phyloP scores from a whole-genome alignment of 1,140 invertebrate genomes.

The Onthophagus taurus region DNA sequence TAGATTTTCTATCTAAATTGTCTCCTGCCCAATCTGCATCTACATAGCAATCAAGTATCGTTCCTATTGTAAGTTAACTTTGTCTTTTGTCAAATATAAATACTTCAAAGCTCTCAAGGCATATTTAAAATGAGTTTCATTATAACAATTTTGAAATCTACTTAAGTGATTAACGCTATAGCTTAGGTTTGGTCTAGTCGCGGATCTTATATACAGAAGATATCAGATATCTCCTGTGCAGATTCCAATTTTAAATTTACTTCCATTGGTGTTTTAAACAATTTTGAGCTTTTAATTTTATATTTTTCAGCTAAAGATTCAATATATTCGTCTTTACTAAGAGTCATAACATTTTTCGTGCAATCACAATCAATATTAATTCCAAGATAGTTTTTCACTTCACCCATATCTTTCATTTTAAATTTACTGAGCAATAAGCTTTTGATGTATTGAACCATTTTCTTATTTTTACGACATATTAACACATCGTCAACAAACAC shows the following conservation, averaged over 20 bases:
- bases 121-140: constrained; percentile 36
- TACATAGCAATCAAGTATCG: constrained; percentile 31
- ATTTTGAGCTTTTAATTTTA: constrained; percentile 21
- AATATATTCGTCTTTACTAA: constrained; percentile 16
- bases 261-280: constrained; percentile 36
- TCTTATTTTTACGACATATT: constrained; percentile 9
- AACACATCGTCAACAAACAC: constrained; percentile 17
- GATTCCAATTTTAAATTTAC: constrained; percentile 35
- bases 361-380: constrained; percentile 21
- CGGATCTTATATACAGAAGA: constrained; percentile 37
- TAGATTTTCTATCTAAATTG: constrained; percentile 34
- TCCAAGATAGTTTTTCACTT: constrained; percentile 19
- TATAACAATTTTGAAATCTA: constrained; percentile 34
- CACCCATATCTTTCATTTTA: constrained; percentile 18
- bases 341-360: constrained; percentile 11
- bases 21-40: constrained; percentile 36
- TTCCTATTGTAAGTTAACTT: constrained; percentile 32
- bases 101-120: constrained; percentile 26
- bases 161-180: constrained; percentile 25
- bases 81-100: constrained; percentile 33
- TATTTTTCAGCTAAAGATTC: constrained; percentile 14
- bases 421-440: constrained; percentile 5
- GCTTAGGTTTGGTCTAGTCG: constrained; percentile 34
- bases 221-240: constrained; percentile 20
- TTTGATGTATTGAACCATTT: constrained; percentile 10